Evolutionary conservation across 2,113 vertebrate species (phyloP).

Genomic region (Atherinomorus stipes): DNA sequence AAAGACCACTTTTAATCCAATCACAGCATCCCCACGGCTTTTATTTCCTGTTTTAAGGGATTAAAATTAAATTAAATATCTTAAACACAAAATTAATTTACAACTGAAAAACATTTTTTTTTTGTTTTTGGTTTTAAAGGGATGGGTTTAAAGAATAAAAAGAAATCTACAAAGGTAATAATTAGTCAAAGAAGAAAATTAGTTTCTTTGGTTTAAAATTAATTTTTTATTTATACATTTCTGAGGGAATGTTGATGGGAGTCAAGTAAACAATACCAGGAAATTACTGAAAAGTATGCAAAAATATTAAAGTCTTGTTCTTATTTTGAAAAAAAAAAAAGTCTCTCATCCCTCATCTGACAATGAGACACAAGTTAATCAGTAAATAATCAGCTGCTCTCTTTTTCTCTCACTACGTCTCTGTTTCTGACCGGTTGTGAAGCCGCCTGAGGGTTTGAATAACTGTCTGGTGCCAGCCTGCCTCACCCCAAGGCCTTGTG

Average conservation of each 20-base stretch:
- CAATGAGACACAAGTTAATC: slow-evolving; percentile 47
- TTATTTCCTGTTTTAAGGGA: slow-evolving; percentile 82
- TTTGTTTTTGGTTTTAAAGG: slow-evolving; percentile 73
- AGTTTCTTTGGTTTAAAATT: slow-evolving; percentile 60
- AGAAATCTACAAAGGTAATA: slow-evolving; percentile 74
- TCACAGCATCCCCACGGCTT: slow-evolving; percentile 74
- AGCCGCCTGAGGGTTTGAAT: slow-evolving; percentile 80
- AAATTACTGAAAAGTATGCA: slow-evolving; percentile 17
- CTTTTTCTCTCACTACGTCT: slow-evolving; percentile 23
- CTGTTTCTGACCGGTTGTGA: slow-evolving; percentile 77
- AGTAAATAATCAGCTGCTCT: slow-evolving; percentile 52
- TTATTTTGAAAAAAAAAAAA: slow-evolving; percentile 12
- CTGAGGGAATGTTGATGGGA: slow-evolving; percentile 59
- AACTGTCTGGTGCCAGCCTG: slow-evolving; percentile 86
- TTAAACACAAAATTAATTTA: slow-evolving; percentile 83
- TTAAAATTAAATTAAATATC: slow-evolving; percentile 82
- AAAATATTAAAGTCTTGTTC: slow-evolving; percentile 37
- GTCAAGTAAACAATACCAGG: slow-evolving; percentile 36
- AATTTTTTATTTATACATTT: slow-evolving; percentile 57
- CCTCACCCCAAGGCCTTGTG: slow-evolving; percentile 80
- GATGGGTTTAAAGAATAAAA: slow-evolving; percentile 63
- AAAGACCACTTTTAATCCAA: slow-evolving; percentile 83
- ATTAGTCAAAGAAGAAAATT: slow-evolving; percentile 70
- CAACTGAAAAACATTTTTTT: slow-evolving; percentile 69
- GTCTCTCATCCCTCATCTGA: neutral